A percentile compares a stretch with the other conserved stretches of the same genome.
Evolutionary conservation across 2,888 invertebrate species (phyloP).

Genomic region (Crioceris asparagi): DNA sequence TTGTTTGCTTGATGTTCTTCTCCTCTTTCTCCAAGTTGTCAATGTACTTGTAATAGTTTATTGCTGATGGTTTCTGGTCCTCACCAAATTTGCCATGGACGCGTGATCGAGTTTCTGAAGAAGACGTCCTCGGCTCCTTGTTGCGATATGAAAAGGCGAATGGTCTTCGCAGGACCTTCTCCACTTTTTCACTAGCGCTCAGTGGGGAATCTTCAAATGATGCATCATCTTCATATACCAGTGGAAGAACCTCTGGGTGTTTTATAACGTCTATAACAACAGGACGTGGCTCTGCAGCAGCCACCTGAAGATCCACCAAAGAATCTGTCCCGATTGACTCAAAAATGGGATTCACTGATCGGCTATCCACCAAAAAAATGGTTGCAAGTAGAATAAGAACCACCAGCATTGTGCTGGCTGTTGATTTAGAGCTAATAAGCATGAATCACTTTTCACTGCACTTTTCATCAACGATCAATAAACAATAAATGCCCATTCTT

Average conservation of each 20-base stretch:
- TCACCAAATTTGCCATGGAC: too few species aligned
- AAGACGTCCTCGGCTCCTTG: constrained; percentile 9
- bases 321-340: constrained; percentile 4
- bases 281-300: constrained; percentile 27
- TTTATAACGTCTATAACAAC: constrained; percentile 18
- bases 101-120: constrained; percentile 2
- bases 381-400: not conserved
- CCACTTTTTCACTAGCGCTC: constrained; percentile 28
- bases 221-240: constrained; percentile 18
- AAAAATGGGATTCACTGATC: too few species aligned
- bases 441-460: not conserved
- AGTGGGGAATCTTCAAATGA: constrained; percentile 12
- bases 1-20: constrained; percentile 8
- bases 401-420: not conserved
- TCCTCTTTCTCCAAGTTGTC: constrained; percentile 12
- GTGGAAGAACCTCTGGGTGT: constrained; percentile 18
- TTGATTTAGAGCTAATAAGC: not conserved
- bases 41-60: constrained; percentile 20
- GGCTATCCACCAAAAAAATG: not conserved
- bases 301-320: constrained; percentile 18
- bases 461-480: too few species aligned
- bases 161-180: constrained; percentile 29
- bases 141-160: constrained; percentile 26
- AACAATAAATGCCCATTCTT: constrained; percentile 7
- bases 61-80: constrained; percentile 17